Base-by-base conservation (phyloP, 2,888 invertebrate species). In the Ophioninae sp. region DNA sequence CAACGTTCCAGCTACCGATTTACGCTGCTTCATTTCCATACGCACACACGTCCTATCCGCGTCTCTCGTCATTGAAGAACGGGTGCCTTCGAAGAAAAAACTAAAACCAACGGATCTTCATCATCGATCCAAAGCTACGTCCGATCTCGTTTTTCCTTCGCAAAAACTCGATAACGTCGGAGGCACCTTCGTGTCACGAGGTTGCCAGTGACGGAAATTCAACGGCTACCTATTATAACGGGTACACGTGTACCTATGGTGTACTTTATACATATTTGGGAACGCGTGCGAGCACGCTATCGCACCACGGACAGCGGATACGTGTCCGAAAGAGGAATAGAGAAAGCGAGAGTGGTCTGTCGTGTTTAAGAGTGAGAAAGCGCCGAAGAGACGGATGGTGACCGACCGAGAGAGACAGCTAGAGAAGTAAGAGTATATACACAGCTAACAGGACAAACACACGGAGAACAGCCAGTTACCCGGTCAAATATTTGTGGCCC, bases 401-500 rank as follows among this genome's bases (percentile, higher is more conserved):
- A 50, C 50, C 17, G 50, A 10, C 13, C 6, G 17, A 50, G 50
- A 50, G 13, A 13, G 50, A 50, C 17, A 50, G 50, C 17, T 13
- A 17, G 13, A 50, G 50, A 68, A 68, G 8, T 50, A 65, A 79
- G 72, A 74, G 67, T 23, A 78, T 65, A 64, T 81, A 84, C 85
- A 85, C 78, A 82, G 87, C 86, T 85, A 88, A 87, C 88, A 87
- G 88, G 88, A 88, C 86, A 90, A 91, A 91, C 90, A 90, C 79
- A 72, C 61, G 79, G 56, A 80, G 81, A 78, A 81, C 82, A 89
- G 90, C 89, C 88, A 90, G 90, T 91, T 91, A 91, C 88, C 88
- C 87, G 89, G 87, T 88, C 91, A 91, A 91, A 91, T 91, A 91
- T 91, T 91, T 91, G 91, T 87, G 86, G 86, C 86, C 87, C 87